Conservation (phyloP, 1,140 invertebrate genomes). For the Pseudomyrmex pallidus region DNA sequence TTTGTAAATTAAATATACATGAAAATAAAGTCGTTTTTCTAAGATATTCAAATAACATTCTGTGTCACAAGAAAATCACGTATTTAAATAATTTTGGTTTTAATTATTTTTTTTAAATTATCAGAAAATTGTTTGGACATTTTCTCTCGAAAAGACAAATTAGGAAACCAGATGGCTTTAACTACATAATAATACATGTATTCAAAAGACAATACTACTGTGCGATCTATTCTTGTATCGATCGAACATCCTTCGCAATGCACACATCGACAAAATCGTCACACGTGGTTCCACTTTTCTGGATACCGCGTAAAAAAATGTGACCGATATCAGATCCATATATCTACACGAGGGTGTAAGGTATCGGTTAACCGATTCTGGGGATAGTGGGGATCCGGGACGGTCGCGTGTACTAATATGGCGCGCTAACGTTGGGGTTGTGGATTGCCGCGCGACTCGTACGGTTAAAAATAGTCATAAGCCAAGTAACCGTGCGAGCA, state of each 20-base stretch:
- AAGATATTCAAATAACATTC: background rate
- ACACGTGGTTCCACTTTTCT: background rate
- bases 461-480: constrained; percentile 85
- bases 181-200: background rate
- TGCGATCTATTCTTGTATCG: background rate
- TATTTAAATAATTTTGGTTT: too few species aligned
- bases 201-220: background rate
- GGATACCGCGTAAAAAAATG: background rate
- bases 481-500: constrained; percentile 77
- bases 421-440: constrained; percentile 83
- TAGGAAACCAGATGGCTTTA: background rate
- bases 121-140: background rate
- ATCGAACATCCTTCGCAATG: background rate
- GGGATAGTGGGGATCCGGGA: constrained; percentile 83
- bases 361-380: constrained; percentile 82
- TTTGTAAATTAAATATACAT: constrained; percentile 5
- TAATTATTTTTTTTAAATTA: background rate
- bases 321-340: constrained; percentile 60
- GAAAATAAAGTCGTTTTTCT: background rate
- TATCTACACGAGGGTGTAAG: constrained; percentile 82
- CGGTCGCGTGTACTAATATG: constrained; percentile 84
- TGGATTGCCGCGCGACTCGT: constrained; percentile 79
- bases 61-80: too few species aligned
- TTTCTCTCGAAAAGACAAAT: background rate
- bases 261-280: background rate